These are phyloP conservation scores for Tinamus major DNA, from an alignment of 2,797 vertebrate species.

Conservation along the genomic window DNA sequence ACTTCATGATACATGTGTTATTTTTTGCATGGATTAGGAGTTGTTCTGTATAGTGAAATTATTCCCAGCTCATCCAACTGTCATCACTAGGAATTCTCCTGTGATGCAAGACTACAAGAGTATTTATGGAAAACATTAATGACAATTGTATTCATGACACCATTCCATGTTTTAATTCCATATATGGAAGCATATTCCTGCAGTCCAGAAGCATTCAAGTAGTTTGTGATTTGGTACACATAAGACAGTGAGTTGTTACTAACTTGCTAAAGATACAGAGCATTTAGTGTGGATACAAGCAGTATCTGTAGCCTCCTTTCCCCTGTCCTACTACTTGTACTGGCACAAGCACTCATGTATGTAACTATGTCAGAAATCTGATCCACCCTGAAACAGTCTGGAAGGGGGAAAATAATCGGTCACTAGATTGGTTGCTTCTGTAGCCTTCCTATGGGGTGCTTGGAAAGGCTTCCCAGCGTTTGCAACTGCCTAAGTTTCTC, in stretches of 20 bases:
- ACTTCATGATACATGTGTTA: fast-evolving
- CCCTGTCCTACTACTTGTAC: neutral
- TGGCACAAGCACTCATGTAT: fast-evolving
- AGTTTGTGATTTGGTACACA: neutral
- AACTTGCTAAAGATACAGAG: neutral
- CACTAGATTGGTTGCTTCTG: neutral
- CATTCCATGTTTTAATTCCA: neutral
- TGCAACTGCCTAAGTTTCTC: neutral
- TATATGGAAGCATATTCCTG: neutral
- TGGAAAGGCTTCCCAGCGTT: neutral
- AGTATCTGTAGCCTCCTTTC: neutral
- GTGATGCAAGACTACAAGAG: neutral
- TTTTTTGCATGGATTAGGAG: neutral
- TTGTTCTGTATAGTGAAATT: neutral
- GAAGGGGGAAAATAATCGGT: neutral
- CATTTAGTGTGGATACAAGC: neutral
- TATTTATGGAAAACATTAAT: neutral
- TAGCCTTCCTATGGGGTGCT: neutral
- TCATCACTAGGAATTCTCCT: neutral
- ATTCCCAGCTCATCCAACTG: fast-evolving
- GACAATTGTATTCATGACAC: fast-evolving
- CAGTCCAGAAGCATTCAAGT: neutral
- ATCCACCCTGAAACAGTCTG: neutral
- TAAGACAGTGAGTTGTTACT: neutral
- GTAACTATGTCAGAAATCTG: neutral